Evolutionary conservation across 2,113 vertebrate genomes (phyloP).

Genomic region (Equus przewalskii): DNA sequence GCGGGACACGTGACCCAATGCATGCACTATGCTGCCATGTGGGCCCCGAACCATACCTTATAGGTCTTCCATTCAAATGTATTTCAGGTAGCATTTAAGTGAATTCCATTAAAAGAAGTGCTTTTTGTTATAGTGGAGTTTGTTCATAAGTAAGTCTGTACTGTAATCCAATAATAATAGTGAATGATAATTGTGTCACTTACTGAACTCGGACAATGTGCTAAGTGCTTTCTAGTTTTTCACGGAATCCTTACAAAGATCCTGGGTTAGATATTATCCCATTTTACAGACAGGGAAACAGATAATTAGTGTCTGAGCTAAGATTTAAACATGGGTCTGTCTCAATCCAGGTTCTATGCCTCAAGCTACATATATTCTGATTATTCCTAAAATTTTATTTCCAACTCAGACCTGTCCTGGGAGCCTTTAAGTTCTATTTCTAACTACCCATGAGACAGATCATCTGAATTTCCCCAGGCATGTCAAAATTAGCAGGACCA

Average conservation of each 20-base stretch:
- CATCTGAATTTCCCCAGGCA: background rate
- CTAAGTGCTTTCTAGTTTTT: background rate
- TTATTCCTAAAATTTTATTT: conserved; percentile 50
- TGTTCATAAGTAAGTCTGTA: background rate
- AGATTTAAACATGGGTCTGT: conserved; percentile 31
- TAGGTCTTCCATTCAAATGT: background rate
- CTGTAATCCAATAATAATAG: background rate
- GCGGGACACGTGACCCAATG: background rate
- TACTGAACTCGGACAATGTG: background rate
- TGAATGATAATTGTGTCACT: conserved; percentile 39
- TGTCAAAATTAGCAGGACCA: conserved; percentile 45
- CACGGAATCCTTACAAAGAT: conserved; percentile 49
- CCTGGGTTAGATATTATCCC: conserved; percentile 22
- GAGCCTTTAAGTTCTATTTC: conserved; percentile 37
- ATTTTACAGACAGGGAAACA: conserved; percentile 27
- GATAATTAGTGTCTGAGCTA: background rate
- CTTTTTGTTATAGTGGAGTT: background rate
- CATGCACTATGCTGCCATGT: background rate
- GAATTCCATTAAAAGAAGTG: background rate
- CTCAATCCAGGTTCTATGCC: background rate
- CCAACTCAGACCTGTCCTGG: conserved; percentile 15
- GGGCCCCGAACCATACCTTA: conserved; percentile 4
- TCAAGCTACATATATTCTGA: conserved; percentile 29
- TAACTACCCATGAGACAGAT: background rate
- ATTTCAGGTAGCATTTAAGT: background rate